These are phyloP conservation scores for Caenorhabditis afra DNA, from an alignment of 2,888 invertebrate genomes.

Conservation along the genomic window DNA sequence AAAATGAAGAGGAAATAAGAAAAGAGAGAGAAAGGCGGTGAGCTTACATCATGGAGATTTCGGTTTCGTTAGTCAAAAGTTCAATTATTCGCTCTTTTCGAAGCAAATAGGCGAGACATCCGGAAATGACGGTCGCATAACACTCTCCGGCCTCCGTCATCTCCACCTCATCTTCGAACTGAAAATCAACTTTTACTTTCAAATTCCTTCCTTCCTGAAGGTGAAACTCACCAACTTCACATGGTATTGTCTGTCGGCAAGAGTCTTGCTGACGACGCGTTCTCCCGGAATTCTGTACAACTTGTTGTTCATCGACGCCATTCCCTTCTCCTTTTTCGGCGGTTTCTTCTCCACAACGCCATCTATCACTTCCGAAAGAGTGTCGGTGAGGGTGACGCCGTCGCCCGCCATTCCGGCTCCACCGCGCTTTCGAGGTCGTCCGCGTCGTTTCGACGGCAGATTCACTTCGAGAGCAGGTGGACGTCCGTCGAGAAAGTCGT, in stretches of 20 bases:
- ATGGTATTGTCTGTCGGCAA: constrained; percentile 60
- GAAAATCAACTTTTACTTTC: too few relatives aligned
- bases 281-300: constrained; percentile 50
- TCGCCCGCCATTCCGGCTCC: neutral
- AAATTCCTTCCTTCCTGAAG: too few relatives aligned
- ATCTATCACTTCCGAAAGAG: neutral
- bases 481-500: constrained; percentile 34
- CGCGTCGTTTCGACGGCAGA: constrained; percentile 31
- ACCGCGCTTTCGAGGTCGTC: constrained; percentile 23
- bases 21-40: neutral
- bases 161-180: constrained; percentile 68
- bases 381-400: neutral
- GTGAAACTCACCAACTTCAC: constrained; percentile 62
- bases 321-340: constrained; percentile 19
- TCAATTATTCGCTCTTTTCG: constrained; percentile 68
- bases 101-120: constrained; percentile 65
- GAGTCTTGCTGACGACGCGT: constrained; percentile 60
- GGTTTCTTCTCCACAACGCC: neutral
- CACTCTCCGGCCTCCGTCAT: constrained; percentile 65
- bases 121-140: constrained; percentile 67
- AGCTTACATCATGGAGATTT: constrained; percentile 57
- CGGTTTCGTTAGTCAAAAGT: constrained; percentile 54
- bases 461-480: constrained; percentile 45
- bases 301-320: neutral
- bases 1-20: constrained; percentile 15